Percentiles rank a stretch among this genome's conserved stretches.
Conservation (phyloP, 2,113 vertebrate species). For the Cepphus grylle region DNA sequence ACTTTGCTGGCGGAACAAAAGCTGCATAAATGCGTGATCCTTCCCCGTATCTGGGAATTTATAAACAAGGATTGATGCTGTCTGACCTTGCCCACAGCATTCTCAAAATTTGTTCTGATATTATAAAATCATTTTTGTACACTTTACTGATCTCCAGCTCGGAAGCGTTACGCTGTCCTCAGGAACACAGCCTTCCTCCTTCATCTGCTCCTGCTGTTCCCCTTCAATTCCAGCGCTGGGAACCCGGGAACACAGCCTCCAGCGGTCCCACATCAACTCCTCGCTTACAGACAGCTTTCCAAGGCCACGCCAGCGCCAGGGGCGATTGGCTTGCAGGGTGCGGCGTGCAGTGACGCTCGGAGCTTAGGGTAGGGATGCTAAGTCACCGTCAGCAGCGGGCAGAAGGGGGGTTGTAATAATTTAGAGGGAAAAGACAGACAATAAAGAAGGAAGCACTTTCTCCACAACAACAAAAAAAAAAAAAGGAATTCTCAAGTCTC, state of each 20-base stretch:
- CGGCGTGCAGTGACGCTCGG: not conserved
- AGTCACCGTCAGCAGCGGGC: not conserved
- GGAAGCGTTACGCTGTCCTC: not conserved
- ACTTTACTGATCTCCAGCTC: not conserved
- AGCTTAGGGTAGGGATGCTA: not conserved
- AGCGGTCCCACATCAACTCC: not conserved
- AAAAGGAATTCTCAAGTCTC: not conserved
- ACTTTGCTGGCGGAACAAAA: not conserved
- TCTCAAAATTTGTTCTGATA: not conserved
- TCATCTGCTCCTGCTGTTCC: not conserved
- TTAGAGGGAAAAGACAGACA: not conserved
- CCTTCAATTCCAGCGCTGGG: not conserved
- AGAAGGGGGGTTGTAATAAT: accelerated
- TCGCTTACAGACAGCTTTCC: not conserved
- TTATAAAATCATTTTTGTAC: not conserved
- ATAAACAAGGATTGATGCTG: not conserved
- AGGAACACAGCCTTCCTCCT: not conserved
- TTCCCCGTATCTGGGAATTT: not conserved
- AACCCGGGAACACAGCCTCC: not conserved
- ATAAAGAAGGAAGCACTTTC: not conserved
- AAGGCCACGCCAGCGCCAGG: not conserved
- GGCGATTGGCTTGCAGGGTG: not conserved
- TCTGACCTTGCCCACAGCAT: not conserved
- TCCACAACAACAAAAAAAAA: not conserved
- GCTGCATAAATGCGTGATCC: not conserved